Percentiles rank a stretch among this genome's conserved stretches.
phyloP scores from a whole-genome alignment of 2,113 vertebrate species.

The Opisthocomus hoazin region DNA sequence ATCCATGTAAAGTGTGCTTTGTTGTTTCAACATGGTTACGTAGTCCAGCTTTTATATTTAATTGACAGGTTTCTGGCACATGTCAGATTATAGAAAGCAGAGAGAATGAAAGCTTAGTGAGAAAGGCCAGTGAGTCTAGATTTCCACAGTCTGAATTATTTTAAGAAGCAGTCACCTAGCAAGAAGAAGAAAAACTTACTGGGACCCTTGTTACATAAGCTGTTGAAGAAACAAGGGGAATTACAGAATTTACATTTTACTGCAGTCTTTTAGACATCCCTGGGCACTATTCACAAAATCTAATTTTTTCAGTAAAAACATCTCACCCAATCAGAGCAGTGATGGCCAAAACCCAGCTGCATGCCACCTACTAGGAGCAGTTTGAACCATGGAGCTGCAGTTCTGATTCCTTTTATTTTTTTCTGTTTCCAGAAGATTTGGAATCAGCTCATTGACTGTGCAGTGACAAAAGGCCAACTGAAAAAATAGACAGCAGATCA shows the following conservation, averaged over 20 bases:
- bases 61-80: slow-evolving; percentile 1
- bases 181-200: background rate
- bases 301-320: background rate
- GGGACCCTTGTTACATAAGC: background rate
- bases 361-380: background rate
- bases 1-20: background rate
- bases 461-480: background rate
- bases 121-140: background rate
- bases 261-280: background rate
- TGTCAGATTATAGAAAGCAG: background rate
- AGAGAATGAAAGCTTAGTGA: background rate
- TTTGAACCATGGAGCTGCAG: background rate
- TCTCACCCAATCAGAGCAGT: background rate
- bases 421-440: background rate
- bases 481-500: background rate
- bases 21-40: background rate
- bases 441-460: background rate
- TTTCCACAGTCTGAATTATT: background rate
- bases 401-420: background rate
- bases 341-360: background rate
- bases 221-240: background rate
- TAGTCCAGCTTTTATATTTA: background rate
- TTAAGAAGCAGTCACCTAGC: background rate
- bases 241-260: background rate
- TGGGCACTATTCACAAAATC: background rate